A percentile compares a stretch with the other conserved stretches of the same genome.
These are phyloP conservation scores for Andricus grossulariae DNA, from an alignment of 1,140 invertebrate species.

Conservation along the genomic window DNA sequence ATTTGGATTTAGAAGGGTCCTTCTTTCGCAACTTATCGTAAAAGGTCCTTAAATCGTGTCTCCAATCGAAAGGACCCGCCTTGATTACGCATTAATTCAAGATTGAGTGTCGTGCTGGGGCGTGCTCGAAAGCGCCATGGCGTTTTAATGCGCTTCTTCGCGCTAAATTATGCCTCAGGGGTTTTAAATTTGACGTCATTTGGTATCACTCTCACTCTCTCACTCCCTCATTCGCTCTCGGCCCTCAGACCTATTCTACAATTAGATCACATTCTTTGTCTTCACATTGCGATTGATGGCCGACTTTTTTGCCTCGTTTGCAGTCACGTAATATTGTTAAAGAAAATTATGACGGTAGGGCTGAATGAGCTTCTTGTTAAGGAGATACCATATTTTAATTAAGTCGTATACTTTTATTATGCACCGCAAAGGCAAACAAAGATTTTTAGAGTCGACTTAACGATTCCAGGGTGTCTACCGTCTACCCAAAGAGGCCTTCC, in stretches of 20 bases:
- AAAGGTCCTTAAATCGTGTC: constrained; percentile 48
- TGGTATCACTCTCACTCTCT: constrained; percentile 1
- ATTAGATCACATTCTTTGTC: neutral
- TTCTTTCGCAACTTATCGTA: constrained; percentile 22
- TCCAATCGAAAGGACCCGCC: constrained; percentile 56
- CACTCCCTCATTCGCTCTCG: neutral
- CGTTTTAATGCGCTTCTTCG: constrained; percentile 49
- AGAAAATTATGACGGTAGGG: neutral
- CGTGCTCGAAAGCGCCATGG: constrained; percentile 43
- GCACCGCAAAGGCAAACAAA: too few species aligned
- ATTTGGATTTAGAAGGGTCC: constrained; percentile 1
- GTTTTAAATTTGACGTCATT: constrained; percentile 31
- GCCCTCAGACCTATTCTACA: neutral
- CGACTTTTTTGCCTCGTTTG: neutral
- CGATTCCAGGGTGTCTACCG: too few species aligned
- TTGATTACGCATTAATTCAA: constrained; percentile 67
- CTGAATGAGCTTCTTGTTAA: neutral
- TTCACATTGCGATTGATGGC: neutral
- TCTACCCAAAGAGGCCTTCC: too few species aligned
- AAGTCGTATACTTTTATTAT: neutral
- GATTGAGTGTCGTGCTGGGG: constrained; percentile 54
- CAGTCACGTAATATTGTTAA: neutral
- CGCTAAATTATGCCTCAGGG: constrained; percentile 61
- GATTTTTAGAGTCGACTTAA: too few species aligned
- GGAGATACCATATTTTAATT: neutral